A percentile compares a stretch with the other conserved stretches of the same genome.
These are phyloP conservation scores for Lucilia sericata DNA, from an alignment of 1,140 invertebrate genomes.

Conservation along the genomic window DNA sequence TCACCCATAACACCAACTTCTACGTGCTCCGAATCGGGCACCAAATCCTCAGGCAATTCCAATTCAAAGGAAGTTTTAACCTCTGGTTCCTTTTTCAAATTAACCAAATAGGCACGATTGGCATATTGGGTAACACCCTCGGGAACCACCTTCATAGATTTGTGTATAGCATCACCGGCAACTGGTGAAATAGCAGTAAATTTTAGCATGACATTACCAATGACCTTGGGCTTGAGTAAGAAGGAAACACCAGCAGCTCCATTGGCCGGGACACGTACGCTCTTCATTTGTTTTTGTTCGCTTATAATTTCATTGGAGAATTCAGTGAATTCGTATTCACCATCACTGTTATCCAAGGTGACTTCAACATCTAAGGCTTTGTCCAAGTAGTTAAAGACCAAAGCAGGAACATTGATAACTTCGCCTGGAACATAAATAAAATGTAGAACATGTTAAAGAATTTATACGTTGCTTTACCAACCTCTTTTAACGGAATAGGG, in stretches of 20 bases:
- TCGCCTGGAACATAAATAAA: constrained; percentile 51
- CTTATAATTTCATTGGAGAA: constrained; percentile 70
- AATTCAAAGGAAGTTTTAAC: constrained; percentile 75
- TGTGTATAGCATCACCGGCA: constrained; percentile 80
- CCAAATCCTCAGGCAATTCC: constrained; percentile 78
- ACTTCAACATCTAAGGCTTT: constrained; percentile 84
- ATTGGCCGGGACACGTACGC: constrained; percentile 75
- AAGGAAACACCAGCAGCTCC: constrained; percentile 80
- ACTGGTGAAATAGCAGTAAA: constrained; percentile 77
- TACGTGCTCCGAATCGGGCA: constrained; percentile 77
- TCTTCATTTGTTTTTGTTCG: constrained; percentile 73
- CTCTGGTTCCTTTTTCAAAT: constrained; percentile 73
- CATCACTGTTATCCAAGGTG: constrained; percentile 82
- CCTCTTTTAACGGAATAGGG: constrained; percentile 89
- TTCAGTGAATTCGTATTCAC: constrained; percentile 84
- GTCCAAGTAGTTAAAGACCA: constrained; percentile 67
- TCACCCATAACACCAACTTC: constrained; percentile 82
- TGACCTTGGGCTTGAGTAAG: constrained; percentile 79
- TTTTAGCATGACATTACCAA: constrained; percentile 82
- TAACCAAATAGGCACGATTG: constrained; percentile 82
- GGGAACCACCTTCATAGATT: constrained; percentile 79
- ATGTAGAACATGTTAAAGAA: not conserved
- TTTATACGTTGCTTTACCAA: not conserved
- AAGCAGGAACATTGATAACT: constrained; percentile 62
- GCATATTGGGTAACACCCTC: constrained; percentile 84